Base-by-base conservation (phyloP, 2,888 invertebrate genomes). In the Epinotia bilunana region DNA sequence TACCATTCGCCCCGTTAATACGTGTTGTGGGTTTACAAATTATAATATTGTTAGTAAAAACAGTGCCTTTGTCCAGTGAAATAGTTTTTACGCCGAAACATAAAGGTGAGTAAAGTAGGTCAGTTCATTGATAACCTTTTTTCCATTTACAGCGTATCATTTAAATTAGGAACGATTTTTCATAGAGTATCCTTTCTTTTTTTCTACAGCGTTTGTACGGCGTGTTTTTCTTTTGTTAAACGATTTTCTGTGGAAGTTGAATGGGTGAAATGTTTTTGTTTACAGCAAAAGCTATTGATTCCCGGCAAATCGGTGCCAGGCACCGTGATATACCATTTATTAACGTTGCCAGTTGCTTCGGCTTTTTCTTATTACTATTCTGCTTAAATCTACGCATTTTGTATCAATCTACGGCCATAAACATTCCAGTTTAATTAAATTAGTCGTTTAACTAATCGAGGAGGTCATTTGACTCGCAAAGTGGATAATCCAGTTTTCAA, bases 61-160 rank as follows among this genome's bases (percentile, higher is more conserved):
- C 83, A 90, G 91, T 91, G 91, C 91, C 91, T 91, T 91, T 78
- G 78, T 39, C 80, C 78, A 81, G 86, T 87, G 85, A 80, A 81
- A 80, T 39, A 39, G 80, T 73, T 76, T 80, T 77, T 70, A 80
- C 71, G 78, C 78, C 77, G 74, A 76, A 77, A 72, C 79, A 81
- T 84, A 82, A 83, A 84, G 87, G 89, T 88, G 79, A 87, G 88
- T 89, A 84, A 79, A 87, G 87, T 89, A 84, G 83, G 83, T 84
- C 78, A 77, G 68, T 71, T 58, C 72, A 67, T 77, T 74, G 71
- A 69, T 61, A 53, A 69, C 62, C 46, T 74, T 68, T 68, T 77
- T 57, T 58, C 46, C 53, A 64, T 39, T 65, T 65, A 53, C 65
- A 65, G 12, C 46, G 16, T 43, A 61, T 28, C 20, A 6, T 49